These are phyloP conservation scores for Poeciliopsis presidionis DNA, from an alignment of 2,797 vertebrate genomes.

Conservation along the genomic window DNA sequence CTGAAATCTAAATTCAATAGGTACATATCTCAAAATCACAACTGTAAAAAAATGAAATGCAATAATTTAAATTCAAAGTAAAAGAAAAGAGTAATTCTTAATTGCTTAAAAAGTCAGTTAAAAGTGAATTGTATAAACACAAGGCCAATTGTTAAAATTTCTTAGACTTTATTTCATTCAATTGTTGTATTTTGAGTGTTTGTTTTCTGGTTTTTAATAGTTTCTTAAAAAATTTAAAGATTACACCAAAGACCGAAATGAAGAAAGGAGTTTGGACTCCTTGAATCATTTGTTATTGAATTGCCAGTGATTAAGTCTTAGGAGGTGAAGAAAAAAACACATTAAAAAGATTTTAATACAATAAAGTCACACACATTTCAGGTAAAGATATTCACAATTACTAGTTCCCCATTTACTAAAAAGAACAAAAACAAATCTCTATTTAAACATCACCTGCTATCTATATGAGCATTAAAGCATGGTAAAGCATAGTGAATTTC, in stretches of 20 bases:
- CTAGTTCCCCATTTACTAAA: not conserved
- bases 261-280: not conserved
- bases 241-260: not conserved
- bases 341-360: not conserved
- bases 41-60: not conserved
- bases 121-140: not conserved
- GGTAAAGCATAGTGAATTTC: constrained; percentile 38
- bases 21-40: not conserved
- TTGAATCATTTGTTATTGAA: not conserved
- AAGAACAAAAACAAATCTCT: not conserved
- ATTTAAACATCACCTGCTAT: constrained; percentile 12
- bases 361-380: not conserved
- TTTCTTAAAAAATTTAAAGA: not conserved
- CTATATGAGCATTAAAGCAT: constrained; percentile 16
- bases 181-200: not conserved
- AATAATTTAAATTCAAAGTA: not conserved
- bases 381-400: not conserved
- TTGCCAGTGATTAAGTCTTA: too few species aligned
- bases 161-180: too few species aligned
- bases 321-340: too few species aligned
- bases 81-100: not conserved
- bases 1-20: not conserved
- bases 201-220: not conserved
- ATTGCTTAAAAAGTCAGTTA: not conserved
- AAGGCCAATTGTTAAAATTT: not conserved